Conservation (phyloP, 2,797 vertebrate species). For the Pseudocheirus occidentalis region DNA sequence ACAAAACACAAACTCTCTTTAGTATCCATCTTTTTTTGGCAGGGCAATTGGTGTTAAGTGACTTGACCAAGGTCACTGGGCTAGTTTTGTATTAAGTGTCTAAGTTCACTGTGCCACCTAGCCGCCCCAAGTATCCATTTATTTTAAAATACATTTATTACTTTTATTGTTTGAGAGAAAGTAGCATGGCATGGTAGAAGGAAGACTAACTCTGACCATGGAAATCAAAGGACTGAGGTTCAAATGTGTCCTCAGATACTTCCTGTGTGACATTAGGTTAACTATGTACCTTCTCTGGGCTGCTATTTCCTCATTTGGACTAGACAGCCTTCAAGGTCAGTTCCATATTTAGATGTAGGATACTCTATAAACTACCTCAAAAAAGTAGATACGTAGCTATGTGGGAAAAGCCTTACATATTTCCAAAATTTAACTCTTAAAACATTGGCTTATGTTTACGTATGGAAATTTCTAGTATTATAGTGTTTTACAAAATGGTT, state of each 20-base stretch:
- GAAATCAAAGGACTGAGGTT: background rate
- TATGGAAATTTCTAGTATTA: background rate
- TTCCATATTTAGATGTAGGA: background rate
- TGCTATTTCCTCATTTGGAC: background rate
- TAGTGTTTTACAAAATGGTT: background rate
- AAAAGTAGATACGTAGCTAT: background rate
- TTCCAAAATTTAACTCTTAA: background rate
- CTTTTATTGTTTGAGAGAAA: background rate
- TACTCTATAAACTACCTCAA: background rate
- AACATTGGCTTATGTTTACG: background rate
- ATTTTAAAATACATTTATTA: conserved; percentile 4
- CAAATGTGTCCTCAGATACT: background rate
- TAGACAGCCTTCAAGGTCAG: background rate
- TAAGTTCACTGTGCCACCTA: no score
- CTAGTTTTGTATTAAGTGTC: no score
- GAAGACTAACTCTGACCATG: background rate
- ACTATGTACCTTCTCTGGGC: background rate
- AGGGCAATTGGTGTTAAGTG: no score
- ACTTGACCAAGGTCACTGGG: no score
- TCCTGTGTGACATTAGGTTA: background rate
- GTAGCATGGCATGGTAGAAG: background rate
- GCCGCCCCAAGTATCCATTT: background rate
- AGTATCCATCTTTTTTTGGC: background rate
- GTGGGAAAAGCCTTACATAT: background rate
- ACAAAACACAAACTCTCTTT: conserved; percentile 8